Evolutionary conservation across 2,888 invertebrate species (phyloP), one percentile per base, ranked within the genome.

Genomic region (Lypha dubia): DNA sequence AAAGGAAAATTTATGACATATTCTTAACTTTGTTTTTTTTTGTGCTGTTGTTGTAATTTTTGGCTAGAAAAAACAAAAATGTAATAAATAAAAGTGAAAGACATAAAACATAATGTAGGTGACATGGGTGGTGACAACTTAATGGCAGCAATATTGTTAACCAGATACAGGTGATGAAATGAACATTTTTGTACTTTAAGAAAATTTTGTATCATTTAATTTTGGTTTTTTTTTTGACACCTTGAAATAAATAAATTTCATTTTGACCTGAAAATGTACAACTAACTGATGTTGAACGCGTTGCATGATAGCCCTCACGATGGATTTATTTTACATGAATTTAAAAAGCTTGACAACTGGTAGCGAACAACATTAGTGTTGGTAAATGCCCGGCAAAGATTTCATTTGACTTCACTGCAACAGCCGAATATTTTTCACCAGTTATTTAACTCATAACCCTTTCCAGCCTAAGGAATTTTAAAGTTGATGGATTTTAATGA

Each of bases 61-160:
- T 13, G 67, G 58, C 71, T 70, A 73, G 67, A 76, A 65, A 70
- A 6, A 1, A 58, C 20, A 67, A 68, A 35, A 44, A 35, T 28
- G 46, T 28, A 56, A 84, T 81, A 85, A 79, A 71, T 76, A 79
- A 74, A 77, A 81, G 77, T 81, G 82, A 85, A 85, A 85, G 75
- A 85, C 79, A 79, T 79, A 79, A 85, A 85, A 85, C 82, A 82
- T 79, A 79, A 82, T 79, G 83, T 79, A 77, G 73, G 68, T 79
- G 85, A 79, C 74, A 79, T 76, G 79, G 83, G 85, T 79, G 82
- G 82, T 85, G 85, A 85, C 83, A 85, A 83, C 83, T 79, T 85
- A 83, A 83, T 83, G 83, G 79, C 58, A 38, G 49, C 79, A 85
- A 83, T 79, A 83, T 79, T 85, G 75, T 68, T 81, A 74, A 74